These are phyloP conservation scores for Coleophora deauratella DNA, from an alignment of 2,888 invertebrate species.

Conservation along the genomic window DNA sequence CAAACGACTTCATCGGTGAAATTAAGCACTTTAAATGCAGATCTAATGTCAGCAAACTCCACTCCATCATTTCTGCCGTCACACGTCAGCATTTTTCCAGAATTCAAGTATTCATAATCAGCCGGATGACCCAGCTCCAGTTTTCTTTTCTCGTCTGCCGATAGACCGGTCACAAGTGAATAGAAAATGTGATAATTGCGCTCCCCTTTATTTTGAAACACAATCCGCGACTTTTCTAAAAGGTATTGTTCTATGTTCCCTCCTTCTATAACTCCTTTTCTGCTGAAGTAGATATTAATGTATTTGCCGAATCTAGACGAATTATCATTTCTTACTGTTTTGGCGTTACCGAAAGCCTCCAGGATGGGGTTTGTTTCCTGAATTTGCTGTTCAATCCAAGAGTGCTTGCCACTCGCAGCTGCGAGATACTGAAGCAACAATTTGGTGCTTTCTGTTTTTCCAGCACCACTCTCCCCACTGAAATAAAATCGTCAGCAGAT, in stretches of 20 bases:
- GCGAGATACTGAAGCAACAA: conserved; percentile 94
- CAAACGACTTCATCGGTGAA: conserved; percentile 88
- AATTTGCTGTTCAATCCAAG: conserved; percentile 98
- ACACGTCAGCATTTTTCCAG: conserved; percentile 83
- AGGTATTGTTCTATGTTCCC: conserved; percentile 96
- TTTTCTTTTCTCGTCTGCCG: conserved; percentile 83
- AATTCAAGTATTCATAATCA: conserved; percentile 87
- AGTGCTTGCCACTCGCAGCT: conserved; percentile 94
- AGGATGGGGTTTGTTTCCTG: conserved; percentile 97
- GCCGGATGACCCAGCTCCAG: conserved; percentile 82
- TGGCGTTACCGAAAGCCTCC: conserved; percentile 98
- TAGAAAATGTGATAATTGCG: conserved; percentile 98
- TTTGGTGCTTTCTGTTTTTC: conserved; percentile 97
- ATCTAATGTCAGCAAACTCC: conserved; percentile 90
- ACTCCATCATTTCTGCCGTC: conserved; percentile 88
- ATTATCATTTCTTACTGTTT: conserved; percentile 96
- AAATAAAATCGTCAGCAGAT: conserved; percentile 17
- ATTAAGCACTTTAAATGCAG: conserved; percentile 94
- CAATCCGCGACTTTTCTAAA: conserved; percentile 94
- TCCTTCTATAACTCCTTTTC: conserved; percentile 89
- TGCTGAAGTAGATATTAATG: conserved; percentile 91
- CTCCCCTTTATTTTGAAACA: conserved; percentile 90
- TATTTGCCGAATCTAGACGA: conserved; percentile 98
- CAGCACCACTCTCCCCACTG: conserved; percentile 97
- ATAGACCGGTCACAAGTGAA: conserved; percentile 88